Evolutionary conservation across 1,140 invertebrate genomes (phyloP), one percentile per base, ranked within the genome.

Genomic region (Brachionus paranguensis): DNA sequence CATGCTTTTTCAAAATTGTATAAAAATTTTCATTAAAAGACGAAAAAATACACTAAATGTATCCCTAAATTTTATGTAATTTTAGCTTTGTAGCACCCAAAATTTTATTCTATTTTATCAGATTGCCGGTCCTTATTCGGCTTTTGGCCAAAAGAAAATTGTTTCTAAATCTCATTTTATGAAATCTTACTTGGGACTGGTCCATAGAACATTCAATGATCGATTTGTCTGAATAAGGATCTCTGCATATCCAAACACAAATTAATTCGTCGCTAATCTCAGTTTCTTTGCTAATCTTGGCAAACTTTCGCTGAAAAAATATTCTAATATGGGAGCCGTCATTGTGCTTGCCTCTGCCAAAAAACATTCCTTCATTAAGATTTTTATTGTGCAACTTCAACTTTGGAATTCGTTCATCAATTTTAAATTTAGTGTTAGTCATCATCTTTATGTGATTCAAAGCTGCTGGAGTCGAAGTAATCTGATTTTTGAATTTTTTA

Each of bases 171-270:
- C 2, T 37, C 2, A 7, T 37, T 37, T 37, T 3, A 37, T 37
- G 33, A 37, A 37, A 29, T 68, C 14, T 45, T 72, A 72, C 68
- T 24, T 76, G 72, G 14, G 72, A 76, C 17, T 76, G 72, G 27
- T 76, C 72, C 33, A 76, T 50, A 17, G 65, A 84, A 10, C 47
- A 76, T 53, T 84, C 65, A 47, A 84, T 41, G 7, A 81, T 81
- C n/a, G 78, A 81, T 64, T 68, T 60, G 33, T 81, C 78, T 11
- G 78, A 81, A 81, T 90, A 89, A 1, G 90, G 89, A 85, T 91
- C 90, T 14, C 90, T 87, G 17, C 90, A 90, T 29, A 92, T 87
- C 91, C 91, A 91, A 85, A 91, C 87, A 85, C 91, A 91, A 85
- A 90, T 90, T 24, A 91, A 86, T 24, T 85, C 85, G 1, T 89